These are phyloP conservation scores for Adineta ricciae DNA, from an alignment of 2,888 invertebrate genomes.

Conservation along the genomic window DNA sequence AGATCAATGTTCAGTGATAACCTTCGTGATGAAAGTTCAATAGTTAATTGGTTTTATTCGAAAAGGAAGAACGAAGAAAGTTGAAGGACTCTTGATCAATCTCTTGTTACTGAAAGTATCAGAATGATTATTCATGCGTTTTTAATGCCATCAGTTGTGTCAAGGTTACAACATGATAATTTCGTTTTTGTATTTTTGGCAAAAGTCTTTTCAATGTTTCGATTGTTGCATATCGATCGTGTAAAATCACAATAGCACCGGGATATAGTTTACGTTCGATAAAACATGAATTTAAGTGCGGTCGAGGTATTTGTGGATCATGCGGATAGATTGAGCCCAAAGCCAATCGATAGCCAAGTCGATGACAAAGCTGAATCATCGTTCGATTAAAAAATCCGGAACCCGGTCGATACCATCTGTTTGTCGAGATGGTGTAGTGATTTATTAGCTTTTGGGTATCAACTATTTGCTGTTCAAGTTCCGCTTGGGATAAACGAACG, in stretches of 20 bases:
- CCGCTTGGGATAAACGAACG: not conserved
- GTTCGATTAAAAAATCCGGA: not conserved
- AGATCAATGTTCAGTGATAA: no score
- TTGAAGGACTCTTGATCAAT: no score
- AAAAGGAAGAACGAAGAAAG: no score
- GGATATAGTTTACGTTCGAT: not conserved
- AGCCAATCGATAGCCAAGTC: not conserved
- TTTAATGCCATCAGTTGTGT: not conserved
- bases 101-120: no score
- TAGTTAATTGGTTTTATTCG: no score
- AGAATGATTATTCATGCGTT: not conserved
- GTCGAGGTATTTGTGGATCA: not conserved
- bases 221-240: not conserved
- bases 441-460: not conserved
- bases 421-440: not conserved
- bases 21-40: no score
- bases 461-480: not conserved
- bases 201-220: not conserved
- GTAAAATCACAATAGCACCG: not conserved
- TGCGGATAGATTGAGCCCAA: not conserved
- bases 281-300: not conserved
- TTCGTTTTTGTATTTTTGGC: not conserved
- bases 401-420: not conserved
- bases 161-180: not conserved
- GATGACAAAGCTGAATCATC: not conserved